phyloP scores from a whole-genome alignment of 2,113 vertebrate species.

The Pitta sordida region DNA sequence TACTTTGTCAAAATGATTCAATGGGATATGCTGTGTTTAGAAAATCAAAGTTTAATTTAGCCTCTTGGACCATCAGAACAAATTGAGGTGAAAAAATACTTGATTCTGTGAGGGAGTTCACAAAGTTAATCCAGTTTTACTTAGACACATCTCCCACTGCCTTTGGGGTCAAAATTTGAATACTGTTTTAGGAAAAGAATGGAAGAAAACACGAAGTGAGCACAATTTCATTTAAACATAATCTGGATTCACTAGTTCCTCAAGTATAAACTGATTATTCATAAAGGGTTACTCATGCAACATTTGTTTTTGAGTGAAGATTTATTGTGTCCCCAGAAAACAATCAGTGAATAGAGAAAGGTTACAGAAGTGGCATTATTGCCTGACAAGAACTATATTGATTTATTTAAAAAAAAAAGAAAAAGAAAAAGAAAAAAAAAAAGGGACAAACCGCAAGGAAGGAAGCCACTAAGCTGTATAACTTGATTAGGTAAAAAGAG shows the following conservation, averaged over 20 bases:
- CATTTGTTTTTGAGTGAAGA: slow-evolving; percentile 47
- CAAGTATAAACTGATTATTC: slow-evolving; percentile 31
- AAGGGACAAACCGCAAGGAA: neutral
- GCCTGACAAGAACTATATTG: neutral
- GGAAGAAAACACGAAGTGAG: neutral
- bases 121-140: neutral
- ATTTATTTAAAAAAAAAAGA: neutral
- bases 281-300: neutral
- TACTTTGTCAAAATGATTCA: neutral
- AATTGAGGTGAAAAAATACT: neutral
- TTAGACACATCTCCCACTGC: neutral
- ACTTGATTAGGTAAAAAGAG: slow-evolving; percentile 59
- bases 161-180: neutral
- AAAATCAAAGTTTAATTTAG: neutral
- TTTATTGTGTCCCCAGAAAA: slow-evolving; percentile 16
- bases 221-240: slow-evolving; percentile 25
- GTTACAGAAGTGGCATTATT: slow-evolving; percentile 17
- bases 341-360: neutral
- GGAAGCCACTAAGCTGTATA: slow-evolving; percentile 28
- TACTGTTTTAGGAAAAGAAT: neutral
- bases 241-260: slow-evolving; percentile 1
- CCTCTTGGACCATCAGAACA: neutral
- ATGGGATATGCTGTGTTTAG: neutral
- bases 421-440: neutral
- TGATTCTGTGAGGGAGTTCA: neutral